phyloP scores from a whole-genome alignment of 2,113 vertebrate genomes.

The Meleagris gallopavo region DNA sequence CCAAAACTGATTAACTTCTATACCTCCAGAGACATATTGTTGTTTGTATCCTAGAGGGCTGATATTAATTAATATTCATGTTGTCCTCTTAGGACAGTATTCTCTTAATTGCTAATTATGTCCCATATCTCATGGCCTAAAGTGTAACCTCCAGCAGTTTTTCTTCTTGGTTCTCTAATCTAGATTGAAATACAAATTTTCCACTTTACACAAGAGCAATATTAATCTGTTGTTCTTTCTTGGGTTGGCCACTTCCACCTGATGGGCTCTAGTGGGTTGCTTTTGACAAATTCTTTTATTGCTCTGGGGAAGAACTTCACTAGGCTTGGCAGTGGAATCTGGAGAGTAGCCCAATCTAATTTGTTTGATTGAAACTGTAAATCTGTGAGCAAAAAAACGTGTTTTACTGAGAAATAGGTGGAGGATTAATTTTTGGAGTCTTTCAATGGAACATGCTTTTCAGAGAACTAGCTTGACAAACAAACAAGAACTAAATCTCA shows the following conservation, averaged over 20 bases:
- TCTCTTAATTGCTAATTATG: background rate
- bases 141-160: background rate
- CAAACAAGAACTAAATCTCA: conserved; percentile 58
- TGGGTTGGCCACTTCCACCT: background rate
- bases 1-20: background rate
- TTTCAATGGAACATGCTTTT: conserved; percentile 49
- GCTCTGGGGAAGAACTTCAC: background rate
- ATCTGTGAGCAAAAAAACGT: conserved; percentile 8
- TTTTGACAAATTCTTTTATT: conserved; percentile 14
- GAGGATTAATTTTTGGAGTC: conserved; percentile 28
- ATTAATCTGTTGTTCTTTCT: background rate
- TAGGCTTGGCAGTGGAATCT: conserved; percentile 16
- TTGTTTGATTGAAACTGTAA: conserved; percentile 48
- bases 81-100: background rate
- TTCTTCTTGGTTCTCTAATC: background rate
- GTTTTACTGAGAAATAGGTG: conserved; percentile 30
- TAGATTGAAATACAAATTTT: conserved; percentile 10
- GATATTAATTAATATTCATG: conserved; percentile 10
- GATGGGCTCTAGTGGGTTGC: background rate
- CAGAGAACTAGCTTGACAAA: conserved; percentile 52
- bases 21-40: background rate
- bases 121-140: background rate
- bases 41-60: background rate
- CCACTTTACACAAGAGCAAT: background rate
- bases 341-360: conserved; percentile 32